Base-by-base conservation (phyloP, 2,888 invertebrate species). In the Melanotus villosus region DNA sequence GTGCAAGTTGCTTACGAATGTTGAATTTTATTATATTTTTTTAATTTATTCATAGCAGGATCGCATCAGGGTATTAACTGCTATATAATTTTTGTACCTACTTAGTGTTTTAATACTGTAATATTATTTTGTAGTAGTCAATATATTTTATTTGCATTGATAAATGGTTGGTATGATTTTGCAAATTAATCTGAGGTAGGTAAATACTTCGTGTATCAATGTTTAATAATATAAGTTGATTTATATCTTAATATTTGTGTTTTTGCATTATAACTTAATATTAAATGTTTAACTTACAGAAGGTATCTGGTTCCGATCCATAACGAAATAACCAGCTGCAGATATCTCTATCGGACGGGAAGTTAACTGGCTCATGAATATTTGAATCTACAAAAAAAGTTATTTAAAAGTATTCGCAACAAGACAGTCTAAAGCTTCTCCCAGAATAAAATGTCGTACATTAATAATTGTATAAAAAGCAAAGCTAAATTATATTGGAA, bases 241-340 rank as follows among this genome's bases (percentile, higher is more conserved):
- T n/a, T n/a, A n/a, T n/a, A n/a, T n/a, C n/a, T n/a, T n/a, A n/a
- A n/a, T n/a, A n/a, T n/a, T n/a, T n/a, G n/a, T n/a, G n/a, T n/a
- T n/a, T n/a, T n/a, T n/a, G n/a, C n/a, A n/a, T n/a, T n/a, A n/a
- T n/a, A n/a, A n/a, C n/a, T n/a, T n/a, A n/a, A n/a, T n/a, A 26
- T 5, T 26, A 26, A 26, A 26, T 36, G 2, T 23, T 47, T 47
- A 62, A 76, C 79, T 80, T 76, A 80, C 80, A 41, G 77, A 75
- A 38, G 77, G 70, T 56, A 78, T 74, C 65, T 78, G 77, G 9
- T 72, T 68, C 62, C 79, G 79, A 57, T 80, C 79, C 70, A 80
- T 75, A 30, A 74, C 75, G 52, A 79, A 80, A 58, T 75, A 80
- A 16, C 80, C 80, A 19, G 77, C 78, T 12, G 80, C 80, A 10